Conservation (phyloP, 2,797 vertebrate species). For the Psittacula echo region DNA sequence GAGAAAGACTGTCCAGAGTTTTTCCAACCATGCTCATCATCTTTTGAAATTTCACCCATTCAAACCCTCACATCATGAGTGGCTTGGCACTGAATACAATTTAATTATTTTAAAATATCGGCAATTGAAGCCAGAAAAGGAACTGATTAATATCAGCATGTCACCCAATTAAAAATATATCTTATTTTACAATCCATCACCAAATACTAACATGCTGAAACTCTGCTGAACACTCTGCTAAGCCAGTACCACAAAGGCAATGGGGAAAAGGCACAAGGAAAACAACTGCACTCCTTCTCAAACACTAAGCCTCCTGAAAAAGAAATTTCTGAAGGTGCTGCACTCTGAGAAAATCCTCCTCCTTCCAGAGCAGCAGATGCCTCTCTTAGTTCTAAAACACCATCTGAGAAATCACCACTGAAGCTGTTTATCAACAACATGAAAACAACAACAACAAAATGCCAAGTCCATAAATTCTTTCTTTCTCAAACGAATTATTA, state of each 20-base stretch:
- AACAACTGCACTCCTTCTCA: neutral
- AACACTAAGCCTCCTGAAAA: neutral
- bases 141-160: neutral
- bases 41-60: neutral
- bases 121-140: neutral
- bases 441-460: neutral
- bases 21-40: neutral
- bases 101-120: slow-evolving; percentile 24
- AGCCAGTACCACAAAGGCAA: neutral
- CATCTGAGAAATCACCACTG: neutral
- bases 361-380: neutral
- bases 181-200: slow-evolving; percentile 1
- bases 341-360: neutral
- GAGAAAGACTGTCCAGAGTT: neutral
- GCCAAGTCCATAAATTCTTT: neutral
- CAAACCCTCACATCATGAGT: neutral
- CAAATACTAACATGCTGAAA: neutral
- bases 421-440: neutral
- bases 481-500: neutral
- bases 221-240: neutral
- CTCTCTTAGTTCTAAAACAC: neutral
- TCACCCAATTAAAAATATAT: slow-evolving; percentile 15
- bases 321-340: neutral
- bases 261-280: neutral
- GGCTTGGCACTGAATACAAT: neutral